Evolutionary conservation across 2,888 invertebrate genomes (phyloP), one percentile per base, ranked within the genome.

Genomic region (Gymnoscelis rufifasciata): DNA sequence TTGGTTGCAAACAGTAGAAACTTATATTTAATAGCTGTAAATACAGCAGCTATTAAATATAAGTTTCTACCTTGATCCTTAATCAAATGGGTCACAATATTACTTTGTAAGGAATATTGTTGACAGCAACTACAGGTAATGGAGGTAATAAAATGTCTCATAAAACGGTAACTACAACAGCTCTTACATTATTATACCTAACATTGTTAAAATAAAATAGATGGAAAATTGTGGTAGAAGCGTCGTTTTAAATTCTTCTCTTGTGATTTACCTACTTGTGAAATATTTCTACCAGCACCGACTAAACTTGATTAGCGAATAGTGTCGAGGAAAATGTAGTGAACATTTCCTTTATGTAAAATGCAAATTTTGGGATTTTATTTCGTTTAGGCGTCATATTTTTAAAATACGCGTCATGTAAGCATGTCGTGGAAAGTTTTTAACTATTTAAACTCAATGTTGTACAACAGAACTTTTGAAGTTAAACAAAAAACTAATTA

Each of bases 211-310:
- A 26, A 24, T 12, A 24, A 24, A 24, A 37, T 24, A 37, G 24
- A 24, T 26, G n/a, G 35, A 35, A 35, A 35, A 35, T 35, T 35
- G 33, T 5, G 33, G 14, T 33, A n/a, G 15, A n/a, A 35, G 19
- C 19, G 1, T 19, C n/a, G 33, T 10, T 19, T 35, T 11, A 35
- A 35, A 35, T 19, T 23, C 35, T 35, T 33, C n/a, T 7, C 19
- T 15, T 3, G 15, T 10, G 19, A 19, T 8, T 14, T n/a, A 5
- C 4, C 4, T 1, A 30, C 8, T n/a, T 15, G 10, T 33, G 7
- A 19, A 33, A 33, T 19, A n/a, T 10, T 11, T 6, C 7, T 8
- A 11, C 6, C 10, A n/a, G 13, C 6, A n/a, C n/a, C 14, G 14
- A 5, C 15, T n/a, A 14, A 14, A 33, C n/a, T 15, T n/a, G n/a